These are phyloP conservation scores for Gymnoscopelus braueri DNA, from an alignment of 2,797 vertebrate species.

Conservation along the genomic window DNA sequence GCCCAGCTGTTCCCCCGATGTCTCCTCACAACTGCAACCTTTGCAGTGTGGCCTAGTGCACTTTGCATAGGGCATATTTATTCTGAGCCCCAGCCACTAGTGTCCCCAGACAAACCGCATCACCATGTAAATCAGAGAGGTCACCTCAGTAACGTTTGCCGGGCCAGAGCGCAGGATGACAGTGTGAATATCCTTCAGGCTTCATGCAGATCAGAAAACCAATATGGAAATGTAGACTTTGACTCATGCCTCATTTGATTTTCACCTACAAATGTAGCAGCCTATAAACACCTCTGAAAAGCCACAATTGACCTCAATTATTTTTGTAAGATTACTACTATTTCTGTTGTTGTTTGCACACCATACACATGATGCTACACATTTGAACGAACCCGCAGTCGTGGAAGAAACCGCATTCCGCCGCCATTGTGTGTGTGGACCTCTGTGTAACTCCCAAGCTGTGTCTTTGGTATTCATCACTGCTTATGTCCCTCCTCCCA, in stretches of 20 bases:
- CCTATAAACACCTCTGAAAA: slow-evolving; percentile 46
- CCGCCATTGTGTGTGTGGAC: not conserved
- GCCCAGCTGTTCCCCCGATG: slow-evolving; percentile 50
- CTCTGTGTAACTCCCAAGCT: not conserved
- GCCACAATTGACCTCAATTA: slow-evolving; percentile 36
- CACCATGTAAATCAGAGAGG: slow-evolving; percentile 70
- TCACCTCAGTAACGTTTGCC: slow-evolving; percentile 53
- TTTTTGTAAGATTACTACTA: not conserved
- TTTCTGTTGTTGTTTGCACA: not conserved
- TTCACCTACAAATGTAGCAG: slow-evolving; percentile 47
- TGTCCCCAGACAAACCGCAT: slow-evolving; percentile 52
- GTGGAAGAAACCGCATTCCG: not conserved
- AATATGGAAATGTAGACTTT: slow-evolving; percentile 71
- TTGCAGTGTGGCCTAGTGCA: not conserved
- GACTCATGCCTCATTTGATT: slow-evolving; percentile 65
- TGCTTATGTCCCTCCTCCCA: slow-evolving; percentile 13
- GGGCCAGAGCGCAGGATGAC: slow-evolving; percentile 53
- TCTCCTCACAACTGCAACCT: slow-evolving; percentile 3
- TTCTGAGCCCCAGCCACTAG: slow-evolving; percentile 7
- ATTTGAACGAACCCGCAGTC: not conserved
- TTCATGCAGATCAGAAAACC: slow-evolving; percentile 58
- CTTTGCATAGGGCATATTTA: slow-evolving; percentile 67
- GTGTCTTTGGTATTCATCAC: slow-evolving; percentile 6
- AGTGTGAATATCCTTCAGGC: slow-evolving; percentile 43
- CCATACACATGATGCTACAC: not conserved